A percentile compares a stretch with the other conserved stretches of the same genome.
phyloP scores from a whole-genome alignment of 2,113 vertebrate genomes.

The Thamnophis sirtalis region DNA sequence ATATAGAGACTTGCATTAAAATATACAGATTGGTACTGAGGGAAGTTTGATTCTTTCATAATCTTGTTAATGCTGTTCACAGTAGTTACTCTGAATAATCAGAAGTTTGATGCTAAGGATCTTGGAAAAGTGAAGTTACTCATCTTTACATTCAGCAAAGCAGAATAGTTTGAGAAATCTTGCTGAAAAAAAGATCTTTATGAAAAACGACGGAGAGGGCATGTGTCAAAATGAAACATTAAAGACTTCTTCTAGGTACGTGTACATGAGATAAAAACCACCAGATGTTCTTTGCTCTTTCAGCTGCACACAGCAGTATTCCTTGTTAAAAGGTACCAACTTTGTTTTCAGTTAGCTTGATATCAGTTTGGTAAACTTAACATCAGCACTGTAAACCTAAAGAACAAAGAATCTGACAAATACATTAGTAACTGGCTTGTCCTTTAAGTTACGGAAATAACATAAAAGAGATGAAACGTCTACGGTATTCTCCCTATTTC shows the following conservation, averaged over 20 bases:
- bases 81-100: slow-evolving; percentile 7
- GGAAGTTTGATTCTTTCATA: background rate
- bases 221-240: slow-evolving; percentile 11
- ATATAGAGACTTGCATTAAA: background rate
- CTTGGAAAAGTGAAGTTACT: background rate
- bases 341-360: slow-evolving; percentile 17
- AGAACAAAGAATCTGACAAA: slow-evolving; percentile 22
- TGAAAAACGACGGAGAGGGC: background rate
- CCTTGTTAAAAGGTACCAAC: slow-evolving; percentile 4
- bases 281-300: background rate
- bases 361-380: slow-evolving; percentile 23
- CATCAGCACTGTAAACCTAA: slow-evolving; percentile 17
- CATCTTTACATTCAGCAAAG: background rate
- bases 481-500: background rate
- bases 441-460: slow-evolving; percentile 21
- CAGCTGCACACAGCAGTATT: background rate
- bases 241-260: slow-evolving; percentile 18
- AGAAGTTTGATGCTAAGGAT: background rate
- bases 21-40: background rate
- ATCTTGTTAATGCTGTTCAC: background rate
- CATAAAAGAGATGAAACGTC: background rate
- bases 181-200: slow-evolving; percentile 3
- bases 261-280: background rate
- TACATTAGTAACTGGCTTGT: slow-evolving; percentile 4
- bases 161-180: slow-evolving; percentile 9